Base-by-base conservation (phyloP, 2,797 vertebrate genomes). In the Sorex maritimensis region DNA sequence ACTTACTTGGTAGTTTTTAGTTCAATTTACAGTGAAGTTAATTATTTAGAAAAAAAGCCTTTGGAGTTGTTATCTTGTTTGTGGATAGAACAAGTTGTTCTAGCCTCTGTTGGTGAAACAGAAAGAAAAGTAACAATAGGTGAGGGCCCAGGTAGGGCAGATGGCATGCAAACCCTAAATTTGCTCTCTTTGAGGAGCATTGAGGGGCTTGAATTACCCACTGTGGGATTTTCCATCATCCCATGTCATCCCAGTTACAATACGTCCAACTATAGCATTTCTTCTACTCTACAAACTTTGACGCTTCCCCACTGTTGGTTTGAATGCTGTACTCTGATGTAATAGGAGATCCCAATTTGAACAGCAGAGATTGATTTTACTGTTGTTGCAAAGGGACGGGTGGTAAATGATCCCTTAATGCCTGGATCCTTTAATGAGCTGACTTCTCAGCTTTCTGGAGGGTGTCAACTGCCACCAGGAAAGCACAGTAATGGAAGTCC, bases 281-380 rank as follows among this genome's bases (percentile, higher is more conserved):
- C 91, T 49, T 93, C 30, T 71, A 63, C 79, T 94, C 23, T 75
- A 23, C 28, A 93, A 87, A 96, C 30, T 55, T 5, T 82, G 28
- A 30, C 58, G 1, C 84, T 95, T 90, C n/a, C 55, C 67, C 28
- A 52, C 61, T 61, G 46, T 88, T 79, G 24, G 67, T 49, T n/a
- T 91, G 84, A 94, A 79, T 0, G 6, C n/a, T 41, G 71, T 14
- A n/a, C 77, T 86, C 61, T 34, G 24, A 30, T 75, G 91, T 88
- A 95, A 86, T n/a, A 86, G 23, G 82, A 81, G 79, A 94, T 67
- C 74, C 75, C 52, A 83, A 73, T 83, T 85, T 88, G 82, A 91
- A 81, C 68, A 91, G 67, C 71, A 92, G 58, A 96, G 75, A 90
- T 86, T 86, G 80, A 81, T 96, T 94, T 96, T 94, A 88, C 77